Percentiles rank a stretch among this genome's conserved stretches.
phyloP scores from a whole-genome alignment of 2,113 vertebrate species.

The Glaucidium brasilianum region DNA sequence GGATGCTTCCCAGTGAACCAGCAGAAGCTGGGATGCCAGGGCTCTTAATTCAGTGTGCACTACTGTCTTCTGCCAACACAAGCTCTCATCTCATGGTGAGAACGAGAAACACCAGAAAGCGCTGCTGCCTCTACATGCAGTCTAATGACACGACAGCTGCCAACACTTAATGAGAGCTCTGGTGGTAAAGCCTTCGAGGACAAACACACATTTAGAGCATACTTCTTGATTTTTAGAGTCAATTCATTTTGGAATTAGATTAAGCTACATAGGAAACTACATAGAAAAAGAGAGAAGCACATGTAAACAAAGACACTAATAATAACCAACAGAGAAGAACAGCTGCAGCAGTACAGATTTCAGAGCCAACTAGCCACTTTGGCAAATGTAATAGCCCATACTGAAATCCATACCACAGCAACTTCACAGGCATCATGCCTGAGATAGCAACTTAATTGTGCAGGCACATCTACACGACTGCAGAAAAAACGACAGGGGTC shows the following conservation, averaged over 20 bases:
- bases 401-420: background rate
- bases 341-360: background rate
- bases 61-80: background rate
- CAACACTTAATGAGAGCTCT: background rate
- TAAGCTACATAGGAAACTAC: background rate
- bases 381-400: background rate
- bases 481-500: background rate
- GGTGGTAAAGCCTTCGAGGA: background rate
- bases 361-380: background rate
- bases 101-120: background rate
- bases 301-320: background rate
- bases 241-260: background rate
- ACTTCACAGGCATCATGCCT: background rate
- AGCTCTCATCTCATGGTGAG: background rate
- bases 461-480: background rate
- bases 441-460: background rate
- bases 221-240: background rate
- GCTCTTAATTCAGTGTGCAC: background rate
- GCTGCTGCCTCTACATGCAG: background rate
- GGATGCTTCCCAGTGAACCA: background rate
- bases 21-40: background rate
- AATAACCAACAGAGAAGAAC: background rate
- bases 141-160: background rate
- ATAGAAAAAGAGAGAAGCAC: background rate
- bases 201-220: background rate